Conservation (phyloP, 2,888 invertebrate species). For the Apotomis turbidana region DNA sequence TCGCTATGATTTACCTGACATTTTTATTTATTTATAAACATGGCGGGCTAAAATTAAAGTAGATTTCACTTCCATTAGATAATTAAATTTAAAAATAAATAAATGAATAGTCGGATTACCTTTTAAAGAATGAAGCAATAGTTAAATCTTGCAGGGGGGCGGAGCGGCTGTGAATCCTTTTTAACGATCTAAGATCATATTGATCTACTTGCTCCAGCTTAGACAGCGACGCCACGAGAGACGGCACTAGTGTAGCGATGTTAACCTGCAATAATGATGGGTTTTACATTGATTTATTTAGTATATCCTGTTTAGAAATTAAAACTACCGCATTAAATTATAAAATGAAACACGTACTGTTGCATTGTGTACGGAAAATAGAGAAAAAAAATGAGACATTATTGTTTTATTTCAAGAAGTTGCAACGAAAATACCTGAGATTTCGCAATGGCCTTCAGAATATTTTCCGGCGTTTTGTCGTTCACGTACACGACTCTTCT, state of each 20-base stretch:
- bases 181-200: conserved; percentile 61
- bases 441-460: conserved; percentile 56
- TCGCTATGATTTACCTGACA: too few relatives aligned
- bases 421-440: conserved; percentile 47
- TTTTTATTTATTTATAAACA: too few relatives aligned
- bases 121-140: conserved; percentile 62
- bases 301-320: too few relatives aligned
- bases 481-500: conserved; percentile 61
- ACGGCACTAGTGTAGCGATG: conserved; percentile 62
- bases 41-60: too few relatives aligned
- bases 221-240: conserved; percentile 55
- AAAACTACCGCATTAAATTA: too few relatives aligned
- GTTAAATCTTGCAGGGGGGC: conserved; percentile 65
- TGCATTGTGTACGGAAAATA: too few relatives aligned
- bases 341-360: too few relatives aligned
- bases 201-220: conserved; percentile 55
- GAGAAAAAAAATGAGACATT: too few relatives aligned
- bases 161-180: conserved; percentile 65
- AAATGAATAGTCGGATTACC: conserved; percentile 49
- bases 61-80: too few relatives aligned
- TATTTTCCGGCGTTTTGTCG: conserved; percentile 46
- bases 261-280: conserved; percentile 57
- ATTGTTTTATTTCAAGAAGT: too few relatives aligned
- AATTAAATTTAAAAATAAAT: neutral
- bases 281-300: neutral